These are phyloP conservation scores for Rhynchotus rufescens DNA, from an alignment of 2,797 vertebrate genomes.

Conservation along the genomic window DNA sequence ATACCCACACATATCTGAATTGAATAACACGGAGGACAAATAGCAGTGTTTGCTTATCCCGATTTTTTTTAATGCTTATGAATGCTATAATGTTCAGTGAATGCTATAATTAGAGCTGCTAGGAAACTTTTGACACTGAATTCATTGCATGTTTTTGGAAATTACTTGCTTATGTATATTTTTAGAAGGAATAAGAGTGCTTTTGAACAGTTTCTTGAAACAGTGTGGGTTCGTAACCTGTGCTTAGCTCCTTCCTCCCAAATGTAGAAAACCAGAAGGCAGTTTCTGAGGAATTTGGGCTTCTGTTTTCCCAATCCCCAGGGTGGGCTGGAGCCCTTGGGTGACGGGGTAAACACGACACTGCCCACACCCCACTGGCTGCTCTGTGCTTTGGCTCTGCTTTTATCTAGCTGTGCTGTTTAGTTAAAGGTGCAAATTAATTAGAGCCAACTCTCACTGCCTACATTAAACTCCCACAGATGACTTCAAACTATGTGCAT, in stretches of 20 bases:
- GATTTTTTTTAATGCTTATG: background rate
- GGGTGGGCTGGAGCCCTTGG: background rate
- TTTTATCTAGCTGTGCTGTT: background rate
- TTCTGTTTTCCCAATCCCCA: background rate
- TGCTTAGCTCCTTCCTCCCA: background rate
- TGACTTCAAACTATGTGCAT: background rate
- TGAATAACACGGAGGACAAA: background rate
- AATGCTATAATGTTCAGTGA: background rate
- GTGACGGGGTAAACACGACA: background rate
- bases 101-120: background rate
- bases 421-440: background rate
- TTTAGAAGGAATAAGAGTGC: background rate
- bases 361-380: background rate
- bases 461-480: background rate
- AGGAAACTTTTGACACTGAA: background rate
- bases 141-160: background rate
- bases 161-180: background rate
- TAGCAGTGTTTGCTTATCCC: background rate
- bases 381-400: background rate
- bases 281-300: background rate
- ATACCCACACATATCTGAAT: background rate
- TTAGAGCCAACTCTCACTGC: background rate
- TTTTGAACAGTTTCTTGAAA: background rate
- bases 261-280: background rate
- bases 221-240: background rate